These are phyloP conservation scores for Eilema griseolum DNA, from an alignment of 2,888 invertebrate genomes.

Conservation along the genomic window DNA sequence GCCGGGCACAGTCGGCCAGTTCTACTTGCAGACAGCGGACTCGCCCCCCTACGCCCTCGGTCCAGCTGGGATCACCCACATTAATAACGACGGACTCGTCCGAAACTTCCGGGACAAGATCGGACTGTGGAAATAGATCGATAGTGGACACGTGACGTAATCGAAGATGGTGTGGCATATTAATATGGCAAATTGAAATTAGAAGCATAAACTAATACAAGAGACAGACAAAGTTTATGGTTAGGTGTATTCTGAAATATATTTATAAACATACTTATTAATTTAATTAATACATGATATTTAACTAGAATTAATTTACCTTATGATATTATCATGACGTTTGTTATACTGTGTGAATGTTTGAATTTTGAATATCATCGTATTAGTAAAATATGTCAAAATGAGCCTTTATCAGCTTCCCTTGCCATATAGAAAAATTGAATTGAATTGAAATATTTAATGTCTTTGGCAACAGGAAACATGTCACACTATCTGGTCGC, in stretches of 20 bases:
- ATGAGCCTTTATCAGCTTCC: too few species aligned
- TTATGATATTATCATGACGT: neutral
- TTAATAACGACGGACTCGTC: constrained; percentile 14
- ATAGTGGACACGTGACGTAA: neutral
- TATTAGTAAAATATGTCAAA: too few species aligned
- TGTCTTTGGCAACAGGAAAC: too few species aligned
- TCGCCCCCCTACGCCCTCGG: constrained; percentile 14
- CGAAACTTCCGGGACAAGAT: constrained; percentile 4
- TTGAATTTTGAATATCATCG: neutral
- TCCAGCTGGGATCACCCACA: neutral
- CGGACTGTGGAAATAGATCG: neutral
- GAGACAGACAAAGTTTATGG: too few species aligned
- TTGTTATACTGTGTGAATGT: neutral
- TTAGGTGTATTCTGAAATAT: neutral
- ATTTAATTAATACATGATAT: neutral
- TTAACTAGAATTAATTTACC: neutral
- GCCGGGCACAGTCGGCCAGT: constrained; percentile 6
- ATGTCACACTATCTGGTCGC: too few species aligned
- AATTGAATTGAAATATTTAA: too few species aligned
- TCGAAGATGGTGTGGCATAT: neutral
- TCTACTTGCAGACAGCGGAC: constrained; percentile 18
- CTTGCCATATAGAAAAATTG: too few species aligned
- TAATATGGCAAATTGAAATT: neutral
- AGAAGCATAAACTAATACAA: neutral
- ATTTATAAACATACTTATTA: neutral